Base-by-base conservation (phyloP, 2,113 vertebrate species). In the Octodon degus region DNA sequence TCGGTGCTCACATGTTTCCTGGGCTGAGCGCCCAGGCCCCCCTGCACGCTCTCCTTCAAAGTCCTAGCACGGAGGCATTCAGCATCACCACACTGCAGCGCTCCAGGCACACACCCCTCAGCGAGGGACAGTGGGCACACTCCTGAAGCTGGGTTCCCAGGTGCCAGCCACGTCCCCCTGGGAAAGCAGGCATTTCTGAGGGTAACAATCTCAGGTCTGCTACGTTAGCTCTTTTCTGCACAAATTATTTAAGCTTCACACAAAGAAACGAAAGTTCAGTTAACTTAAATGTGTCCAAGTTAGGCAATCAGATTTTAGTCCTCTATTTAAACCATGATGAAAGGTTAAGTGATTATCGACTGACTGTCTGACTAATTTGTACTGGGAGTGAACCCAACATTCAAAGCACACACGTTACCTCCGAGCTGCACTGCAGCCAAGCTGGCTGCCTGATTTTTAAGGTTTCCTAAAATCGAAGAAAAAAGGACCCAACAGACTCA, bases 301-400 rank as follows among this genome's bases (percentile, higher is more conserved):
- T 27, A 96, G 80, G 63, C 62, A 91, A 68, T 93, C 94, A 80
- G 55, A 89, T 94, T 81, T n/a, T 77, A 86, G 72, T 89, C 50
- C 2, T 86, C 40, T 37, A 34, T 22, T 91, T 84, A 76, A 50
- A 50, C n/a, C 32, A 86, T 47, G 50, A 32, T 53, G 76, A 53
- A 79, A 17, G 47, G 47, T 27, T 53, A 17, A 14, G 14, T 79
- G 47, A 53, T 2, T 79, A 53, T 2, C 53, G 37, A 43, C 3
- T 62, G 32, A n/a, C 7, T 62, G 32, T 32, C 7, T 80, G n/a
- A 16, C 19, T 89, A 30, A n/a, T 80, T 86, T 58, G 27, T n/a
- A 13, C 5, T 88, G 86, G 27, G 53, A 40, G 4, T 30, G 32
- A 82, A 32, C 9, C 37, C 85, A 93, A 19, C 22, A 68, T 37